Evolutionary conservation across 53 echinoderm and acorn worm genomes (phyloP).

Genomic region (Hippasteria phrygiana): DNA sequence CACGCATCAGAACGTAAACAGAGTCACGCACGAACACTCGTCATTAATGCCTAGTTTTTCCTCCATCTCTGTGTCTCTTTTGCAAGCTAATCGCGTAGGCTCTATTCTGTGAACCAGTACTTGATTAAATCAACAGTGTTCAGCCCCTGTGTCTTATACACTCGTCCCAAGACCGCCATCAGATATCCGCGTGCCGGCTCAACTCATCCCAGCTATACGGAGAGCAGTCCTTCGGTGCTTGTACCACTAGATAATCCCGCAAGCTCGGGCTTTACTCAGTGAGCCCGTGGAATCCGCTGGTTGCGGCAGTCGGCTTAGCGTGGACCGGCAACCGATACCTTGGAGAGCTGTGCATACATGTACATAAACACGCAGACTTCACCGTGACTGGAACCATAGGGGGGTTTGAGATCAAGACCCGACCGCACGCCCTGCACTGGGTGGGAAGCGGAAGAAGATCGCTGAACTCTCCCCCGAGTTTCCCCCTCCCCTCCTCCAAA

Average conservation of each 20-base stretch:
- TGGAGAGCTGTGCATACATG: not conserved
- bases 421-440: not conserved
- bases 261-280: conserved; percentile 17
- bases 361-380: not conserved
- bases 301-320: conserved; percentile 29
- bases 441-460: not conserved
- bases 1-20: conserved; percentile 15
- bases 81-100: not conserved
- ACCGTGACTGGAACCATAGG: not conserved
- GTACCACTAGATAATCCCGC: conserved; percentile 18
- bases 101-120: not conserved
- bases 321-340: not conserved
- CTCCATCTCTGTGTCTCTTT: not conserved
- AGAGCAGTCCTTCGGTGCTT: not conserved
- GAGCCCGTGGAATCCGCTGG: conserved; percentile 40
- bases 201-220: not conserved
- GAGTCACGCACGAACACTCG: conserved; percentile 37
- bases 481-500: not conserved
- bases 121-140: conserved; percentile 20
- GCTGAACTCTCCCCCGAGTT: not conserved
- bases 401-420: not conserved
- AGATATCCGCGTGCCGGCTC: not conserved
- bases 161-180: not conserved
- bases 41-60: not conserved
- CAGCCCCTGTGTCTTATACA: not conserved